Evolutionary conservation across 2,797 vertebrate genomes (phyloP).

Genomic region (Scomberomorus guttatus): DNA sequence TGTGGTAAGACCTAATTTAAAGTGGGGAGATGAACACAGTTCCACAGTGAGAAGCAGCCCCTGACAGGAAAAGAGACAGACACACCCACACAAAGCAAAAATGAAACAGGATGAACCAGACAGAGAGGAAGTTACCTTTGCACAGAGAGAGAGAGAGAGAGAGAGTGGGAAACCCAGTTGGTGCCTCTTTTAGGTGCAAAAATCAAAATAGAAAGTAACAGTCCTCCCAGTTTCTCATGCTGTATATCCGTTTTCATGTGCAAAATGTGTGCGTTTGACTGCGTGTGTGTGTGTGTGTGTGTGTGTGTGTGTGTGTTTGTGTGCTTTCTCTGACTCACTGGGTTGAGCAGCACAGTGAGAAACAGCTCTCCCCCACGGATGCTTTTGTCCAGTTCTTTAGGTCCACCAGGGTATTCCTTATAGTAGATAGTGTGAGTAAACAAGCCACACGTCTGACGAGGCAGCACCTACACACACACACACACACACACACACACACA

Average conservation of each 20-base stretch:
- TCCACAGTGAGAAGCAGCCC: conserved; percentile 68
- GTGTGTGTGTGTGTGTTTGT: conserved; percentile 2
- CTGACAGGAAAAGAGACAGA: conserved; percentile 68
- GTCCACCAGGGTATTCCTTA: conserved; percentile 96
- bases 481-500: conserved; percentile 31
- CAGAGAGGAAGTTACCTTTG: conserved; percentile 58
- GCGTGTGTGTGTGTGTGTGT: conserved; percentile 16
- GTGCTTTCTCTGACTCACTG: conserved; percentile 86
- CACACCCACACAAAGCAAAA: conserved; percentile 43
- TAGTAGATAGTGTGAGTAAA: conserved; percentile 99
- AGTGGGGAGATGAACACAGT: conserved; percentile 79
- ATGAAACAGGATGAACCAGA: conserved; percentile 53
- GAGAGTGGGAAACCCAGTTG: conserved; percentile 46
- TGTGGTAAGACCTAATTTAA: conserved; percentile 84
- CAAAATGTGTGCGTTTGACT: conserved; percentile 24
- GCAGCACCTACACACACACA: conserved; percentile 89
- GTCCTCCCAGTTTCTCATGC: conserved; percentile 28
- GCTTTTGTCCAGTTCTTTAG: conserved; percentile 97
- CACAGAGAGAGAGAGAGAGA: not conserved
- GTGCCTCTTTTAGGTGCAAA: conserved; percentile 53
- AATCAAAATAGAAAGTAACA: conserved; percentile 52
- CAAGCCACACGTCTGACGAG: conserved; percentile 97
- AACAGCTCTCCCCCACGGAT: conserved; percentile 97
- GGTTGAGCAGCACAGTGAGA: conserved; percentile 96
- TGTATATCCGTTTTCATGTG: conserved; percentile 24